phyloP scores from a whole-genome alignment of 2,888 invertebrate genomes.

The Gastracanthus pulcherrimus region DNA sequence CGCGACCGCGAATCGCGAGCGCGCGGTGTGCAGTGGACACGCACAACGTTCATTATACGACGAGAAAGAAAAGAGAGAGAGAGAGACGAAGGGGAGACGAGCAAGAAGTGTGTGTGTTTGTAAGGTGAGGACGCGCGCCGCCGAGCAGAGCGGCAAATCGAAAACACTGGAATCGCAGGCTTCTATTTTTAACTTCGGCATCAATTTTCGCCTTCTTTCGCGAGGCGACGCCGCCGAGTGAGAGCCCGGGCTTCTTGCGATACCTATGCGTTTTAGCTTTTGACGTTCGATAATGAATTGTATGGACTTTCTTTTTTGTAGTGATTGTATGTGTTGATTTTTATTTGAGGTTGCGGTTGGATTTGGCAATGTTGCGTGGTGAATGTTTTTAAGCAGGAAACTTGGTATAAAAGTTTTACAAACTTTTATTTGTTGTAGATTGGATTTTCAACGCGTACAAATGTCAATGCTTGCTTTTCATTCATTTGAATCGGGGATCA shows the following conservation, averaged over 20 bases:
- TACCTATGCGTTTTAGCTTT: neutral
- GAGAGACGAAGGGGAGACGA: neutral
- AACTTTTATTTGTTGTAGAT: constrained; percentile 23
- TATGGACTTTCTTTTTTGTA: neutral
- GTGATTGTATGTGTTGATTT: neutral
- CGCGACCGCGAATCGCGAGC: neutral
- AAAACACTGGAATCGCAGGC: constrained; percentile 47
- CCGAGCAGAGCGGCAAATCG: constrained; percentile 5
- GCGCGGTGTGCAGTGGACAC: neutral
- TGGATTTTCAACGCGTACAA: constrained; percentile 31
- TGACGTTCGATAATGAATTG: neutral
- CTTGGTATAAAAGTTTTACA: constrained; percentile 6
- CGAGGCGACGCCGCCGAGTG: too few relatives aligned
- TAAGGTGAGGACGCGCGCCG: too few relatives aligned
- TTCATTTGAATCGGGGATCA: neutral
- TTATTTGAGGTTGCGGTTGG: neutral
- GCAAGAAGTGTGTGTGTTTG: too few relatives aligned
- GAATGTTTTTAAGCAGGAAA: neutral
- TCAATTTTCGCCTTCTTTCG: constrained; percentile 25
- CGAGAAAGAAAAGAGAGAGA: too few relatives aligned
- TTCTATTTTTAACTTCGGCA: constrained; percentile 45
- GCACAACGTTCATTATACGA: too few relatives aligned
- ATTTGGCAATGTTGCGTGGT: neutral
- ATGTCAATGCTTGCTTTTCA: neutral
- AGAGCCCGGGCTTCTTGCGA: too few relatives aligned